Evolutionary conservation across 1,140 invertebrate species (phyloP).

Genomic region (Triops cancriformis): DNA sequence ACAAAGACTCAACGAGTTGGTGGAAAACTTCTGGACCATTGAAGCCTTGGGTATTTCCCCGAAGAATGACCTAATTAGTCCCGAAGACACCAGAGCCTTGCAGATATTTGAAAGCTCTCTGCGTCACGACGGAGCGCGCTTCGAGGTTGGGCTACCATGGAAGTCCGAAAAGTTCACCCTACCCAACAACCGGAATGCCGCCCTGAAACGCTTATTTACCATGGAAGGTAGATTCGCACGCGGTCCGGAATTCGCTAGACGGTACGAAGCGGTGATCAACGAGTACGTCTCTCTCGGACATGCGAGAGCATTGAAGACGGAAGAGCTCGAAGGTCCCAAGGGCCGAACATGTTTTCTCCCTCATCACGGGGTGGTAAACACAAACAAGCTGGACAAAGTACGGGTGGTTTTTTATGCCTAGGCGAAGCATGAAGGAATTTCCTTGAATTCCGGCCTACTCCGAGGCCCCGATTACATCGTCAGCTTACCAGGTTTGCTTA

Average conservation of each 20-base stretch:
- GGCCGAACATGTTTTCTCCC: too few species aligned
- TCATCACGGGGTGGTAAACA: too few species aligned
- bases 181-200: too few species aligned
- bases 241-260: too few species aligned
- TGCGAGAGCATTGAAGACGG: too few species aligned
- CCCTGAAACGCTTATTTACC: too few species aligned
- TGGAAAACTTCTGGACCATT: slow-evolving; percentile 16
- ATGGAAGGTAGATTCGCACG: too few species aligned
- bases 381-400: slow-evolving; percentile 22
- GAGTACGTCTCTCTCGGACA: too few species aligned
- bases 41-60: not conserved
- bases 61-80: not conserved
- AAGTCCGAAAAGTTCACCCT: too few species aligned
- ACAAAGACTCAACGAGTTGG: not conserved
- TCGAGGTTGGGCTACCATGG: slow-evolving; percentile 20
- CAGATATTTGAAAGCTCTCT: not conserved
- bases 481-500: not conserved
- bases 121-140: slow-evolving; percentile 14
- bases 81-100: not conserved
- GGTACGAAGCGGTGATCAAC: too few species aligned
- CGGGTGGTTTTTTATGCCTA: slow-evolving; percentile 23
- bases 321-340: too few species aligned
- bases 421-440: not conserved
- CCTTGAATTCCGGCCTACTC: not conserved
- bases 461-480: not conserved